Evolutionary conservation across 2,113 vertebrate genomes (phyloP), one percentile per base, ranked within the genome.

Genomic region (Epinephelus cyanopodus): DNA sequence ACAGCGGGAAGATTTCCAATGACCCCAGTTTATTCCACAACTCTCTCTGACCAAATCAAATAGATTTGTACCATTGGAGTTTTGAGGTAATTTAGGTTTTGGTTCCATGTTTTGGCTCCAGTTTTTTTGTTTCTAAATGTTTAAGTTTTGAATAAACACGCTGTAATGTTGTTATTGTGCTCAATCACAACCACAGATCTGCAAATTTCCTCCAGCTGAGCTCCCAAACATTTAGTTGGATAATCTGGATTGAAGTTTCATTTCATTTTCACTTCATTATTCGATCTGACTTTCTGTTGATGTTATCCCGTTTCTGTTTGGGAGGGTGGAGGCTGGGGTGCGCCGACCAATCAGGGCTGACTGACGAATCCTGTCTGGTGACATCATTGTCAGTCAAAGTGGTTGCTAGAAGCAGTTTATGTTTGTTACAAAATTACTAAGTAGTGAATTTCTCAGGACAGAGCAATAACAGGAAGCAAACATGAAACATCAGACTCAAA

Each of bases 1-100:
- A 77, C 79, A 85, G 82, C 74, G 73, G 82, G 79, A 80, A 85
- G 79, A 68, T 82, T 77, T 78, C 66, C 81, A 85, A 21, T 88
- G 70, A 90, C 85, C 85, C 79, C 42, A 27, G 64, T 87, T 85
- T 84, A 70, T 88, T 82, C 64, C 66, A 52, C 48, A 75, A 68
- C 45, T 77, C 65, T 75, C 61, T 80, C 63, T 17, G 52, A 81
- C 39, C 50, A 71, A 79, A 79, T 81, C 45, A 76, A 83, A 78
- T 69, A 58, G 42, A 63, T 76, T 84, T 69, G 56, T 58, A 61
- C 70, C 57, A 12, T 29, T 53, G 14, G 60, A 53, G 11, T n/a
- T 79, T 74, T 52, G 57, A 56, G 52, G 21, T 79, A 47, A 86
- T 83, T 79, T 74, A 68, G 57, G 27, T 58, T 88, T 69, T 58